These are phyloP conservation scores for Lerema accius DNA, from an alignment of 1,140 invertebrate genomes.

Conservation along the genomic window DNA sequence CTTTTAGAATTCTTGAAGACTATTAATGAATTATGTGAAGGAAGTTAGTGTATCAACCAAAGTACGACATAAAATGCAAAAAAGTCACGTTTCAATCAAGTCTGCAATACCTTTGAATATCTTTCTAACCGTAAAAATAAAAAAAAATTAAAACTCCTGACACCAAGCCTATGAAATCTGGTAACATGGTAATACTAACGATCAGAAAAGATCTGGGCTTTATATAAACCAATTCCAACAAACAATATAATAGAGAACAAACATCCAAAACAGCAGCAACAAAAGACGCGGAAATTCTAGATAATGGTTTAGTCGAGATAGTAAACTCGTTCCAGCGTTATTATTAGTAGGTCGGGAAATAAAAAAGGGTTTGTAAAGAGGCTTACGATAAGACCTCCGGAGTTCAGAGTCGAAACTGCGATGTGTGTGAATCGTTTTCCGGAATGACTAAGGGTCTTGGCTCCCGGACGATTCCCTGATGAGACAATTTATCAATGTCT, in stretches of 20 bases:
- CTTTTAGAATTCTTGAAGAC: no score
- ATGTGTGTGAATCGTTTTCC: slow-evolving; percentile 34
- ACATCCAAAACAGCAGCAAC: slow-evolving; percentile 14
- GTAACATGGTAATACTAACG: background rate
- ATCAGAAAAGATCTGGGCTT: background rate
- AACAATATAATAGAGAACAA: background rate
- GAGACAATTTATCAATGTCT: slow-evolving; percentile 30
- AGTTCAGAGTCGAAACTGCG: slow-evolving; percentile 19
- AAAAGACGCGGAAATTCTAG: slow-evolving; percentile 9
- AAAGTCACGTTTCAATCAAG: no score
- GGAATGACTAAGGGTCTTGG: slow-evolving; percentile 23
- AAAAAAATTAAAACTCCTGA: no score
- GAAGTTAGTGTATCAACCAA: no score
- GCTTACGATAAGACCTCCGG: slow-evolving; percentile 25
- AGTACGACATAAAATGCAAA: no score
- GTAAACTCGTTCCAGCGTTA: slow-evolving; percentile 18
- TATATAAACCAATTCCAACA: background rate
- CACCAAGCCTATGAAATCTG: no score
- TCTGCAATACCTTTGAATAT: no score
- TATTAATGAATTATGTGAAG: no score
- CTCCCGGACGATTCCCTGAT: slow-evolving; percentile 27
- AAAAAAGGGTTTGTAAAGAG: slow-evolving; percentile 28
- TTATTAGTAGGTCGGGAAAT: slow-evolving; percentile 30
- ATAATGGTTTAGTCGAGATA: slow-evolving; percentile 27
- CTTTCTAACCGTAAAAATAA: no score